Evolutionary conservation across 2,797 vertebrate genomes (phyloP), one percentile per base, ranked within the genome.

Genomic region (Acipenser oxyrinchus): DNA sequence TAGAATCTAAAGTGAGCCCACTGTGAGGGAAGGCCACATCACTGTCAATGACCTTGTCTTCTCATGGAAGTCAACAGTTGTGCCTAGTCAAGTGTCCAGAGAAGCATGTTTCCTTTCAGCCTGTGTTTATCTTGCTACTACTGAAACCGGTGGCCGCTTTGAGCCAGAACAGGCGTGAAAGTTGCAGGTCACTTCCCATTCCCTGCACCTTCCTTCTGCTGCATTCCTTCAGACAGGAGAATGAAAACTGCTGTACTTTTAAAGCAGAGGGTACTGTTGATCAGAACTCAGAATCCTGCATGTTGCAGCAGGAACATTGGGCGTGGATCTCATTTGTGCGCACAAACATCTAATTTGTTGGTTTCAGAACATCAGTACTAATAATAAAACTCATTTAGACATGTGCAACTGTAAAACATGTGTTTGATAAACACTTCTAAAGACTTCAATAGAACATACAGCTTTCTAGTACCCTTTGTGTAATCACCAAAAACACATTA

Each of bases 111-210:
- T 74, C 73, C 72, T 67, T 73, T 82, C 65, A 74, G 0, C 0
- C 65, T 70, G 72, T 66, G 72, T 78, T 84, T 80, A 76, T 72
- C 51, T 75, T 71, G 81, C 79, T 70, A 70, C 63, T 75, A 60
- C 69, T 74, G 68, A 73, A 79, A 80, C 71, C 86, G 71, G 78
- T 83, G 82, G 73, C 68, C 70, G 61, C 61, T 80, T 82, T 77
- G 75, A 70, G 75, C 80, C 71, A 73, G 71, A 66, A 76, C 12
- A 76, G 68, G 53, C 37, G 71, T 57, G 73, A 53, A 69, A 70
- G 68, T 3, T 71, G 66, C 23, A 53, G 13, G 65, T 78, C 66
- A 71, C 49, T 7, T 50, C 6, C 1, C 49, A 49, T 18, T 52
- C 49, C 10, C n/a, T 12, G 6, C 48, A n/a, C 11, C 48, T 15